Evolutionary conservation across 2,797 vertebrate genomes (phyloP), one percentile per base, ranked within the genome.

Genomic region (Anableps anableps): DNA sequence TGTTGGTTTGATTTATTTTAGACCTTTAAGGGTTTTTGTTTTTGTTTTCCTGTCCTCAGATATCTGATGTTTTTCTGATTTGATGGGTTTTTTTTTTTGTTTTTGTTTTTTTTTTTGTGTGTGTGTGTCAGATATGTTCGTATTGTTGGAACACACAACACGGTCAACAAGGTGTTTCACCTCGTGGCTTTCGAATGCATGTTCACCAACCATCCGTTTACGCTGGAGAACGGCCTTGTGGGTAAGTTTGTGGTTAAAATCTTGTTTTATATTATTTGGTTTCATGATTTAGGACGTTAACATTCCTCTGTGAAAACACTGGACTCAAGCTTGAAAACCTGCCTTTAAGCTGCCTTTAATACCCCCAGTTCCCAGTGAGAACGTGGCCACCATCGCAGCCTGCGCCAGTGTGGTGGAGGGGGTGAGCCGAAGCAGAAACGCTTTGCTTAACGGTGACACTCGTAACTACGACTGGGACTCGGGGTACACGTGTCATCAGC

Each of bases 401-500:
- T 98, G 98, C 72, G 98, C 98, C 92, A 99, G 98, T 2, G 98
- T 99, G 76, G 96, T 98, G 1, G 98, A 99, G 92, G 98, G 98
- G 0, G 98, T 99, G 79, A 99, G 98, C 87, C 97, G 98, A 11
- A 97, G 98, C 93, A 96, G 98, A 60, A 99, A 99, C 11, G 98
- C 99, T 23, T 93, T 99, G 91, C 93, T 99, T 83, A 99, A 99
- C 31, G 98, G 98, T 5, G 98, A 99, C 95, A 99, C 97, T 0
- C 97, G 97, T 80, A 98, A 98, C 94, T 99, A 99, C 16, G 99
- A 99, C 31, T 99, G 98, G 98, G 99, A 99, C 94, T 99, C 98
- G 0, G 98, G 98, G 4, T 99, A 99, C 91, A 99, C 98, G 0
- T 99, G 98, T 88, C 98, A 99, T 78, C 98, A 99, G 92, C 96